phyloP scores from a whole-genome alignment of 2,888 invertebrate species.

The Calameuta filiformis region DNA sequence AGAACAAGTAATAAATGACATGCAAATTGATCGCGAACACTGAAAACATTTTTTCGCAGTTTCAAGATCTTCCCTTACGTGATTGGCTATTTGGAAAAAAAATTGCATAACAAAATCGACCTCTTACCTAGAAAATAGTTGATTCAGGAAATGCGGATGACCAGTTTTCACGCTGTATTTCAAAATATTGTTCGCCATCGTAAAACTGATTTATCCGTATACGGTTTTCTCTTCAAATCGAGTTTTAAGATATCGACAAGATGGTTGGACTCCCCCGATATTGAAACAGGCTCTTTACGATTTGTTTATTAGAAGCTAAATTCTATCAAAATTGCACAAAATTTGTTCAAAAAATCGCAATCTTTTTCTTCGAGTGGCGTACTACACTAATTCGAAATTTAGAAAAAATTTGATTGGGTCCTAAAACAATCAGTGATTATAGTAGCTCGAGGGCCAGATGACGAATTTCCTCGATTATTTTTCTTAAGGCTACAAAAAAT shows the following conservation, averaged over 20 bases:
- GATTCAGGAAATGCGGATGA: conserved; percentile 71
- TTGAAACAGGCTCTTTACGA: conserved; percentile 65
- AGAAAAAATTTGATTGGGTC: background rate
- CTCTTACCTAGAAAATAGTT: conserved; percentile 70
- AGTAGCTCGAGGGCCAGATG: background rate
- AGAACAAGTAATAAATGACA: background rate
- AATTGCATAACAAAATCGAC: background rate
- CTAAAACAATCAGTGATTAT: background rate
- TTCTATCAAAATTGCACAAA: conserved; percentile 63
- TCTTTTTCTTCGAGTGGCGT: conserved; percentile 60
- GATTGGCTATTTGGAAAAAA: background rate
- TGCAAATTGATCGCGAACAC: background rate
- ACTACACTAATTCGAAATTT: conserved; percentile 33
- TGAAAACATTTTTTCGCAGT: background rate
- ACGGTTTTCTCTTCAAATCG: conserved; percentile 59
- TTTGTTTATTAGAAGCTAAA: conserved; percentile 62
- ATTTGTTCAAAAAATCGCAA: conserved; percentile 62
- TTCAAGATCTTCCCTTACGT: background rate
- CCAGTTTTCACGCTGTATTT: conserved; percentile 72
- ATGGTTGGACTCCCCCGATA: conserved; percentile 68
- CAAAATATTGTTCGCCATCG: conserved; percentile 66
- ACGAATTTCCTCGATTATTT: background rate
- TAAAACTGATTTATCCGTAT: conserved; percentile 65
- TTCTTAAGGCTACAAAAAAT: background rate
- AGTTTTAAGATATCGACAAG: conserved; percentile 65